A percentile compares a stretch with the other conserved stretches of the same genome.
Evolutionary conservation across 1,140 invertebrate species (phyloP).

Genomic region (Neomicropteryx cornuta): DNA sequence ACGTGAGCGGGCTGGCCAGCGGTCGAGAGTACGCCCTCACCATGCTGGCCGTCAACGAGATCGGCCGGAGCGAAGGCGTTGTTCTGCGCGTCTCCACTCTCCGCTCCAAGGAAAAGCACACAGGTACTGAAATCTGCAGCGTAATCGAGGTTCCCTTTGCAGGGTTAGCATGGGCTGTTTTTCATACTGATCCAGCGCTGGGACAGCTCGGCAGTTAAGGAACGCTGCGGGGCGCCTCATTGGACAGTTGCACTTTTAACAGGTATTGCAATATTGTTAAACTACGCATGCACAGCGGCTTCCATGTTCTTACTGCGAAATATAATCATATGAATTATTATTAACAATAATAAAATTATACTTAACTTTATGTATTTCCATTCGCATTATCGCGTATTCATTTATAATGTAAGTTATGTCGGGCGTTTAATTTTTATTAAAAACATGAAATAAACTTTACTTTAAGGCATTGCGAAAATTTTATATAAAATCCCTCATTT

Average conservation of each 20-base stretch:
- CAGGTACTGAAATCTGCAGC: conserved; percentile 50
- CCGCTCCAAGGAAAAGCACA: conserved; percentile 60
- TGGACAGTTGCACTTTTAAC: conserved; percentile 5
- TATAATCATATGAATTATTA: no score
- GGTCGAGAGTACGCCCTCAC: conserved; percentile 50
- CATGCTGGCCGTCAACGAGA: conserved; percentile 54
- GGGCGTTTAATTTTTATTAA: no score
- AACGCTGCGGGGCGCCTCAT: not conserved
- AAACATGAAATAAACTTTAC: no score
- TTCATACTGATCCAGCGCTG: not conserved
- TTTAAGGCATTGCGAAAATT: no score
- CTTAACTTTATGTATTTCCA: no score
- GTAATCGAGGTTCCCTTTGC: conserved; percentile 2
- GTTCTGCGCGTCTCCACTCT: conserved; percentile 50
- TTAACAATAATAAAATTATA: no score
- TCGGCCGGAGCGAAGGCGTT: conserved; percentile 45
- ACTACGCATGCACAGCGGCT: no score
- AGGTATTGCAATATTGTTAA: no score
- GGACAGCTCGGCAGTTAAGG: not conserved
- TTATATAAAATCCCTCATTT: no score
- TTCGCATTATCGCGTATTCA: no score
- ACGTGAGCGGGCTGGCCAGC: conserved; percentile 45
- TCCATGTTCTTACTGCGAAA: no score
- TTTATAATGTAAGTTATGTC: no score
- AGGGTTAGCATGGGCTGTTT: not conserved